These are phyloP conservation scores for Merodon equestris DNA, from an alignment of 2,888 invertebrate species.

Conservation along the genomic window DNA sequence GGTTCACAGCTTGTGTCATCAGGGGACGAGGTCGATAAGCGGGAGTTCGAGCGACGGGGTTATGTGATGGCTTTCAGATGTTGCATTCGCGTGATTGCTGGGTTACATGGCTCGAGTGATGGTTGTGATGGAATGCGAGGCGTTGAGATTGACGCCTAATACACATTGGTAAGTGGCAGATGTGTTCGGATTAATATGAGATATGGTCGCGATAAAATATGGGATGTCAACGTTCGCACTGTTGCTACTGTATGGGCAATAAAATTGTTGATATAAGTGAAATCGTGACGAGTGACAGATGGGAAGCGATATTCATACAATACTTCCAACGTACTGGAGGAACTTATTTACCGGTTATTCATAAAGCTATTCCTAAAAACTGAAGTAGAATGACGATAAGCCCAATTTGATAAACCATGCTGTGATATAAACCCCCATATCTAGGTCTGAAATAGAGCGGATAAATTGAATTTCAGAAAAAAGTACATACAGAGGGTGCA, in stretches of 20 bases:
- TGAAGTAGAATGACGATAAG: no score
- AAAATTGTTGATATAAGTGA: neutral
- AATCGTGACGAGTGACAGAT: neutral
- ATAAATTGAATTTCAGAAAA: no score
- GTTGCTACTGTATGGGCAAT: constrained; percentile 16
- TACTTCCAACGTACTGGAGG: neutral
- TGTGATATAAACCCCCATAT: no score
- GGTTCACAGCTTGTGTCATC: constrained; percentile 23
- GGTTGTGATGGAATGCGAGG: neutral
- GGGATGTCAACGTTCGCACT: constrained; percentile 31
- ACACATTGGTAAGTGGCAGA: constrained; percentile 27
- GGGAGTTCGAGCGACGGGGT: constrained; percentile 12
- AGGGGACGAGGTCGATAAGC: constrained; percentile 11
- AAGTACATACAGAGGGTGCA: no score
- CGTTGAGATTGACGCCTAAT: constrained; percentile 31
- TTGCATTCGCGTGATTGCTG: constrained; percentile 6
- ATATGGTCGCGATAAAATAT: constrained; percentile 28
- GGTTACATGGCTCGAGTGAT: neutral
- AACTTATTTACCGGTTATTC: no score
- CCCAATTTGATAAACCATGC: no score
- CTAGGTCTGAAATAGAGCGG: no score
- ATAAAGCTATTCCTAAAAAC: no score
- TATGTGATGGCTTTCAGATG: constrained; percentile 29
- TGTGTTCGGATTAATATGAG: constrained; percentile 31
- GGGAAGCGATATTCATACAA: no score